These are phyloP conservation scores for Drosophila suzukii DNA, from an alignment of 1,140 invertebrate species.

Conservation along the genomic window DNA sequence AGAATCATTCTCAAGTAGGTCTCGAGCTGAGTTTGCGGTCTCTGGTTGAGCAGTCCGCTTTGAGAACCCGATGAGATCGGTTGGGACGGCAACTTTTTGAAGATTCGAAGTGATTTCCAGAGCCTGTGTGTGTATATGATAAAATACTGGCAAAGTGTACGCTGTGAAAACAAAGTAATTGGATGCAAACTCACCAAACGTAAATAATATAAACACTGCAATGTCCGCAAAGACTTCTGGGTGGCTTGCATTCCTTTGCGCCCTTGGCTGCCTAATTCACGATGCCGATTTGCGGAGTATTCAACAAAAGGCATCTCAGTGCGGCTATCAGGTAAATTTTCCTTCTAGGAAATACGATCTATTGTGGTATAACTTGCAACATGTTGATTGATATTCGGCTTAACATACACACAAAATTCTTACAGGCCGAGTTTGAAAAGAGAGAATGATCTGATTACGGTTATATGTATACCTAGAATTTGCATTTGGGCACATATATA, in stretches of 20 bases:
- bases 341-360: background rate
- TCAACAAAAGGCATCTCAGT: conserved; percentile 37
- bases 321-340: conserved; percentile 59
- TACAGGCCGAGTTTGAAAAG: background rate
- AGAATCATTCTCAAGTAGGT: conserved; percentile 49
- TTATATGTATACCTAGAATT: background rate
- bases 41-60: conserved; percentile 21
- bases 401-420: background rate
- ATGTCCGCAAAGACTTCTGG: conserved; percentile 23
- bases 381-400: background rate
- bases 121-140: background rate
- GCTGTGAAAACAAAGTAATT: conserved; percentile 4
- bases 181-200: conserved; percentile 20
- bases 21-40: conserved; percentile 49
- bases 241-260: conserved; percentile 34
- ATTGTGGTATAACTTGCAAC: background rate
- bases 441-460: background rate
- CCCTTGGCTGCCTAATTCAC: conserved; percentile 19
- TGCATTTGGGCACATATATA: background rate
- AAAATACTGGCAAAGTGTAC: conserved; percentile 8
- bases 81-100: background rate
- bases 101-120: too few relatives aligned
- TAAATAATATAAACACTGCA: conserved; percentile 1
- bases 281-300: conserved; percentile 44
- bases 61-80: conserved; percentile 34